Conservation (phyloP, 2,888 invertebrate species). For the Antheraea assamensis region DNA sequence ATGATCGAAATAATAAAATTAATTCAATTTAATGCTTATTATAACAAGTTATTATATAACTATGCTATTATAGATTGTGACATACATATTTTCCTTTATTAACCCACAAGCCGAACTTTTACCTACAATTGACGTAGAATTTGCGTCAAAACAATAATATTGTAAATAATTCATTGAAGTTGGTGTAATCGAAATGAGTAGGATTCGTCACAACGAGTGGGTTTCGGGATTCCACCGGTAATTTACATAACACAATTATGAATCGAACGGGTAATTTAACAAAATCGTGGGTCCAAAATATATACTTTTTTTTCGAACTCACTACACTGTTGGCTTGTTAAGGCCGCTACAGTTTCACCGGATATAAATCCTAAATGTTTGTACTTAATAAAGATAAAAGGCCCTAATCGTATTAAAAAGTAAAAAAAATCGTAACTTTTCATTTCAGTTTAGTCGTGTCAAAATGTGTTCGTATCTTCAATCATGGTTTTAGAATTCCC, state of each 20-base stretch:
- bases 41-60: background rate
- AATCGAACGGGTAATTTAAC: background rate
- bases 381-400: too few relatives aligned
- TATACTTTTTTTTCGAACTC: too few relatives aligned
- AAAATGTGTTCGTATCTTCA: too few relatives aligned
- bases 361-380: too few relatives aligned
- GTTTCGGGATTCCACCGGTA: background rate
- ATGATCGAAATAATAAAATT: background rate
- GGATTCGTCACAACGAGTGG: background rate
- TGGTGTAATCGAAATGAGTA: background rate
- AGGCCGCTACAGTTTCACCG: too few relatives aligned
- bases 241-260: background rate
- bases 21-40: background rate
- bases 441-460: too few relatives aligned
- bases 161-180: background rate
- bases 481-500: too few relatives aligned
- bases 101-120: constrained; percentile 2
- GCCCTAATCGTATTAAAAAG: too few relatives aligned
- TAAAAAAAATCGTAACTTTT: too few relatives aligned
- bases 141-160: constrained; percentile 26
- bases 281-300: background rate
- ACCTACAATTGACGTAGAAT: constrained; percentile 25
- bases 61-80: background rate
- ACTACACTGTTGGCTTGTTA: too few relatives aligned
- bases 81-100: background rate